Conservation (phyloP, 2,797 vertebrate species). For the Miichthys miiuy region DNA sequence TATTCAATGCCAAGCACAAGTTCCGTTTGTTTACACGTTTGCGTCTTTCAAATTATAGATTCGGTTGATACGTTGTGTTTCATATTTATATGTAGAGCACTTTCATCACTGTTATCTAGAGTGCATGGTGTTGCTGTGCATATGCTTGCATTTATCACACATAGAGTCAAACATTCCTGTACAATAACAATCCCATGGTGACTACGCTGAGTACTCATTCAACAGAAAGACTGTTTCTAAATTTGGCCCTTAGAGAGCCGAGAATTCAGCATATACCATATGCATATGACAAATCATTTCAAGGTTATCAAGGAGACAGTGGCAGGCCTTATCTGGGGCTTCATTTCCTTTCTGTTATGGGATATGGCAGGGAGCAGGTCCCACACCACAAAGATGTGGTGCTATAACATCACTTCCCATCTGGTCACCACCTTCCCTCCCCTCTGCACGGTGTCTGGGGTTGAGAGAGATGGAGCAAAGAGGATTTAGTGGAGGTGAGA, state of each 20-base stretch:
- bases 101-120: neutral
- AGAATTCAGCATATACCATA: conserved; percentile 29
- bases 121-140: neutral
- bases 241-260: conserved; percentile 26
- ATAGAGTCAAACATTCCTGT: neutral
- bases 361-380: conserved; percentile 63
- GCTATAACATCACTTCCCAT: conserved; percentile 66
- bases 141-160: neutral
- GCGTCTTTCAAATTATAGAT: neutral
- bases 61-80: neutral
- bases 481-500: conserved; percentile 33
- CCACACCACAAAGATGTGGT: conserved; percentile 34
- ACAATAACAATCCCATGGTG: neutral
- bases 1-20: conserved; percentile 5
- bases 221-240: conserved; percentile 19
- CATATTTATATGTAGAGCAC: neutral
- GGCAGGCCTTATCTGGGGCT: conserved; percentile 62
- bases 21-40: conserved; percentile 4
- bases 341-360: conserved; percentile 69
- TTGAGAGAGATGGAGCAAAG: neutral
- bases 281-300: conserved; percentile 53
- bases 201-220: conserved; percentile 12
- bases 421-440: conserved; percentile 53
- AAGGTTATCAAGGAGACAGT: conserved; percentile 68
- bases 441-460: conserved; percentile 9